Conservation (phyloP, 2,113 vertebrate genomes). For the Lonchura striata region DNA sequence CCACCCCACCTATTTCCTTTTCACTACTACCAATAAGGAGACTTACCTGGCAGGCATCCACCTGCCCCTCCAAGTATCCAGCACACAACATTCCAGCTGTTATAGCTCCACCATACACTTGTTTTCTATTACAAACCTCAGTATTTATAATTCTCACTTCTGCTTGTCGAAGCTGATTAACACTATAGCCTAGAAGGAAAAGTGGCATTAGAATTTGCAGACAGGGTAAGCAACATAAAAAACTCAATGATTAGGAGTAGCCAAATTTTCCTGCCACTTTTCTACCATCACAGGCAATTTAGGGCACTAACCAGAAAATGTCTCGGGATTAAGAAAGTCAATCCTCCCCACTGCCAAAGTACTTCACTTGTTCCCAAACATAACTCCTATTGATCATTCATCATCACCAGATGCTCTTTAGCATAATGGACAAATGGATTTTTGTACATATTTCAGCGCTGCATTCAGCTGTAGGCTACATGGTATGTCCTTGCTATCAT, state of each 20-base stretch:
- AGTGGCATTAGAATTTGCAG: slow-evolving; percentile 10
- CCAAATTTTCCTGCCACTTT: neutral
- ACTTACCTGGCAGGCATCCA: slow-evolving; percentile 92
- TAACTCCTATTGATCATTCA: neutral
- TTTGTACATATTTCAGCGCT: neutral
- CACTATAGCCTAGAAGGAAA: slow-evolving; percentile 62
- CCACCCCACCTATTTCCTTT: neutral
- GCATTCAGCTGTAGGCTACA: neutral
- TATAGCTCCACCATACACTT: slow-evolving; percentile 69
- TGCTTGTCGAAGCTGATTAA: slow-evolving; percentile 84
- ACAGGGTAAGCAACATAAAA: neutral
- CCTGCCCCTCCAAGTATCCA: slow-evolving; percentile 81
- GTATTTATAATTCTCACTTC: slow-evolving; percentile 88
- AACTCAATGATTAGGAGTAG: neutral
- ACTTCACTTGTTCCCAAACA: neutral
- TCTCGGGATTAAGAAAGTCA: neutral
- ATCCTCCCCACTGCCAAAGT: accelerated
- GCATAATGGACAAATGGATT: neutral
- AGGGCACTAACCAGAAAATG: neutral
- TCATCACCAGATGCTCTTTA: neutral
- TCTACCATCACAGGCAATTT: neutral
- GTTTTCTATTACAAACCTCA: slow-evolving; percentile 73
- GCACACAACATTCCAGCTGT: slow-evolving; percentile 89
- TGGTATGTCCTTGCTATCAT: neutral
- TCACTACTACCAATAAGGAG: neutral